phyloP scores from a whole-genome alignment of 2,113 vertebrate species.

The Chamaea fasciata region DNA sequence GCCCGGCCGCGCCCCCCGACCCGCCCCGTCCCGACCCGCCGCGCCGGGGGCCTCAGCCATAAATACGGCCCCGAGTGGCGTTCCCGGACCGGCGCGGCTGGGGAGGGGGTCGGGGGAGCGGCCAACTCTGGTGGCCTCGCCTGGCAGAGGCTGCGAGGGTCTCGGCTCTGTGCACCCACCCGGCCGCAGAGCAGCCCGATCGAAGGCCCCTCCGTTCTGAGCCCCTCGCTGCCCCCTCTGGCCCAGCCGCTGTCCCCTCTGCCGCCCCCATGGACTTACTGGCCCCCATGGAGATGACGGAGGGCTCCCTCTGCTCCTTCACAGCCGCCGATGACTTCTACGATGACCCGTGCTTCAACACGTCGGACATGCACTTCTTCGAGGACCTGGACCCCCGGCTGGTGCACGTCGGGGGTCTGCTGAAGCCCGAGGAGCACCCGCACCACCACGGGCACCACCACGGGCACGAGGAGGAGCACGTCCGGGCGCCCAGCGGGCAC shows the following conservation, averaged over 20 bases:
- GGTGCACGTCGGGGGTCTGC: conserved; percentile 87
- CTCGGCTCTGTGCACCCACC: not conserved
- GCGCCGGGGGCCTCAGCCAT: not conserved
- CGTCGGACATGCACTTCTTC: conserved; percentile 95
- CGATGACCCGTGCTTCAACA: conserved; percentile 94
- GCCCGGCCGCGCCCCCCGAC: not conserved
- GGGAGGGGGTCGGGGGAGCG: not conserved
- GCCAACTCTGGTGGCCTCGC: not conserved
- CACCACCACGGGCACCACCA: conserved; percentile 80
- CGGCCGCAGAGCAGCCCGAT: not conserved
- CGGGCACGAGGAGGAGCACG: conserved; percentile 89
- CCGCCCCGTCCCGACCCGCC: not conserved
- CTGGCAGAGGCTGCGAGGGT: not conserved
- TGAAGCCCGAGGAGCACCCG: conserved; percentile 82
- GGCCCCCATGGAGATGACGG: conserved; percentile 80
- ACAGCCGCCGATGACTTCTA: conserved; percentile 89
- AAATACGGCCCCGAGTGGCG: conserved; percentile 20
- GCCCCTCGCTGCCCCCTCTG: not conserved
- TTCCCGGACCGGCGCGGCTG: not conserved
- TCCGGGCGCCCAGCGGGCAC: conserved; percentile 93
- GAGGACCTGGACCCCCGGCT: conserved; percentile 95
- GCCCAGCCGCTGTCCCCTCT: not conserved
- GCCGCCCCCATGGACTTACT: conserved; percentile 76
- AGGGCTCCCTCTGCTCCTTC: conserved; percentile 89
- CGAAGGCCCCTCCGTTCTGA: not conserved